phyloP scores from a whole-genome alignment of 2,888 invertebrate species.

The Prosapia bicincta region DNA sequence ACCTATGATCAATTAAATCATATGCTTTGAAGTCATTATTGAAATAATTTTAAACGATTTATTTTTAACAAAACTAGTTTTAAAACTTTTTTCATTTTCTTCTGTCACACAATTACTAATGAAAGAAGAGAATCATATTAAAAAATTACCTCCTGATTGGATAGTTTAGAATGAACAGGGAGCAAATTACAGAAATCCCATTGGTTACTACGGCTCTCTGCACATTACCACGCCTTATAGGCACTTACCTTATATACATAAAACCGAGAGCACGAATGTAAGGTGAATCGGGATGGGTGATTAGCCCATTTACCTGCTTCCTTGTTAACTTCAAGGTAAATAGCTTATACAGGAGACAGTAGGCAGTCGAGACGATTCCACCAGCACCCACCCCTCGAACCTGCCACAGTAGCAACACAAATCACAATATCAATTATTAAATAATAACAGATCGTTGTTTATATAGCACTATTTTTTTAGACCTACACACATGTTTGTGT shows the following conservation, averaged over 20 bases:
- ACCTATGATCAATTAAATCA: no score
- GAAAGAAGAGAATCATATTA: no score
- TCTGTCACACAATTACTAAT: no score
- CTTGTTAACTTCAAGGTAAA: conserved; percentile 95
- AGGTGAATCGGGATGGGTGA: conserved; percentile 94
- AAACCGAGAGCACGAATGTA: conserved; percentile 94
- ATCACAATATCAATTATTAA: conserved; percentile 11
- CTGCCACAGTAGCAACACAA: conserved; percentile 49
- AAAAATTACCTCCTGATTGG: background rate
- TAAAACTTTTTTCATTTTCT: no score
- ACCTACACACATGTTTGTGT: no score
- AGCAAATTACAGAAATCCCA: conserved; percentile 8
- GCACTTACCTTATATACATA: conserved; percentile 64
- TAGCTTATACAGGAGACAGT: conserved; percentile 96
- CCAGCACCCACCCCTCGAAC: conserved; percentile 98
- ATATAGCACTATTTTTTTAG: background rate
- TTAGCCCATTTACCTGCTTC: conserved; percentile 93
- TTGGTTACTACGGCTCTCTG: background rate
- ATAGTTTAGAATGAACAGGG: background rate
- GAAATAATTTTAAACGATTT: no score
- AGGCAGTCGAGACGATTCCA: conserved; percentile 99
- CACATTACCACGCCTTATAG: conserved; percentile 3
- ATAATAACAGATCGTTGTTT: background rate
- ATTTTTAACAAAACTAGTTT: no score
- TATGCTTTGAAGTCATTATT: no score